Base-by-base conservation (phyloP, 2,888 invertebrate genomes). In the Campoletis raptor region DNA sequence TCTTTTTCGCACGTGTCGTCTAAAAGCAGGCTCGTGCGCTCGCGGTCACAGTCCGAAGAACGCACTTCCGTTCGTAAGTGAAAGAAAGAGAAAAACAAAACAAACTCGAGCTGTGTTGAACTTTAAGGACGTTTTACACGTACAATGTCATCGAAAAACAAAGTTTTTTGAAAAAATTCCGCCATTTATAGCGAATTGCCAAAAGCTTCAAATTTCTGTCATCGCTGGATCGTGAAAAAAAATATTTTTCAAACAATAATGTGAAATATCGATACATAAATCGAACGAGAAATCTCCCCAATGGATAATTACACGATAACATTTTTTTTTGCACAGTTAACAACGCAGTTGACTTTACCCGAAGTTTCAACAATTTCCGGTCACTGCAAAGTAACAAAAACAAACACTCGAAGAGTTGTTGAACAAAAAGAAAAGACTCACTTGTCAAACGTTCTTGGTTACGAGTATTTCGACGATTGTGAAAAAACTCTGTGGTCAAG, bases 1-100 rank as follows among this genome's bases (percentile, higher is more conserved):
- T 24, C 36, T 24, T 21, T 61, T 48, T 76, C 61, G 67, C 73
- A 24, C 78, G 61, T 57, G 66, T 64, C 64, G 18, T 64, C 52
- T 42, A 66, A 48, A 37, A 67, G 21, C 73, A 42, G 24, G 45
- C 42, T 73, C 52, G 61, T 64, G 61, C 30, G 40, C 45, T 45
- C 76, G 42, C 86, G 84, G 84, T 87, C 83, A 85, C 86, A 87
- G 64, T 85, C 70, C 40, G 78, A 52, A 70, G 72, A 87, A 42
- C 45, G 82, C 85, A 77, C 86, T 79, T 87, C 87, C 85, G 83
- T 74, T 77, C 54, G 36, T 66, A 66, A 45, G 66, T 73, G 42
- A 15, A 40, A 73, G 67, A 37, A 18, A 69, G 61, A 64, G 30
- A 67, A 45, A 67, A 73, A 61, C 76, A 42, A 64, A 30, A 80